A percentile compares a stretch with the other conserved stretches of the same genome.
Evolutionary conservation across 2,797 vertebrate genomes (phyloP).

Genomic region (Muscicapa comitata): DNA sequence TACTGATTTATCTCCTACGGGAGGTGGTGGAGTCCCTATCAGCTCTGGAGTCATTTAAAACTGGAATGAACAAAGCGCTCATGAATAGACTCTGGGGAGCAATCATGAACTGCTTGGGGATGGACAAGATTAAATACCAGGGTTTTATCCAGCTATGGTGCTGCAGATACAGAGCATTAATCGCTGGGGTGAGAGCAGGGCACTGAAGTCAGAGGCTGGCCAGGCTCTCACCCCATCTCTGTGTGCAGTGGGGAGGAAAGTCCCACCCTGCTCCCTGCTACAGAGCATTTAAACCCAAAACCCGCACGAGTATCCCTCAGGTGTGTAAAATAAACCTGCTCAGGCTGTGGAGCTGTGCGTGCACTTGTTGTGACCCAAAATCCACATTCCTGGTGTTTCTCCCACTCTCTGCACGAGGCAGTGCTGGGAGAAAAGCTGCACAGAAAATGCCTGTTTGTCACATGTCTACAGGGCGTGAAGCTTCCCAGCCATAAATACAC

Average conservation of each 20-base stretch:
- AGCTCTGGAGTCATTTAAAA: constrained; percentile 62
- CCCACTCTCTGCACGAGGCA: background rate
- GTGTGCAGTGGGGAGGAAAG: accelerated
- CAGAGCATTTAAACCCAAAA: background rate
- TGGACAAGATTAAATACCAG: constrained; percentile 61
- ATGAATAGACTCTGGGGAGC: constrained; percentile 61
- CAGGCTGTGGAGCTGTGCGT: accelerated
- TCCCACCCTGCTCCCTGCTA: background rate
- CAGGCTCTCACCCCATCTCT: accelerated
- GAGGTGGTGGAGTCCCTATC: constrained; percentile 55
- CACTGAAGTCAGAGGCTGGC: background rate
- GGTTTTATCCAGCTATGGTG: background rate
- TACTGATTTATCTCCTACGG: constrained; percentile 61
- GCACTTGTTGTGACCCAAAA: background rate
- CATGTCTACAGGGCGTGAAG: background rate
- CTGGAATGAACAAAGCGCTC: constrained; percentile 52
- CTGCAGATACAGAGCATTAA: background rate
- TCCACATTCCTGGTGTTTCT: accelerated
- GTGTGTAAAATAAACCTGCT: accelerated
- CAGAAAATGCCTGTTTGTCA: background rate
- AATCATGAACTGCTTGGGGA: constrained; percentile 54
- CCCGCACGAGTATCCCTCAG: background rate
- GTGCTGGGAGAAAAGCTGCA: background rate
- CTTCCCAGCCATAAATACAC: constrained; percentile 7
- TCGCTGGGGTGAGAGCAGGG: background rate